Evolutionary conservation across 2,113 vertebrate species (phyloP), one percentile per base, ranked within the genome.

Genomic region (Pagrus major): DNA sequence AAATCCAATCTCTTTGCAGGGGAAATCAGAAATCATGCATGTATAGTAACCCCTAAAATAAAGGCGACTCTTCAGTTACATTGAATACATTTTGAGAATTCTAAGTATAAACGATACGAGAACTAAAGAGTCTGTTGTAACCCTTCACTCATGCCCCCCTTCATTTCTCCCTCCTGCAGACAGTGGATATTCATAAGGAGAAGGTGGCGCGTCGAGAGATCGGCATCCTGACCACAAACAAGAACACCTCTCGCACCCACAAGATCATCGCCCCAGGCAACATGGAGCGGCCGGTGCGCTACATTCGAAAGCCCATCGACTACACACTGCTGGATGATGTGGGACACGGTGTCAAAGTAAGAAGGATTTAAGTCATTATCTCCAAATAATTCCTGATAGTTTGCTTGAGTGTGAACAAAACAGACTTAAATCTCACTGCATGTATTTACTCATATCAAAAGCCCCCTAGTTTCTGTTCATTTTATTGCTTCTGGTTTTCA

Each of bases 241-340:
- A 99, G 93, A 99, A 99, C 95, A 99, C 98, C 35, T 97, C 98
- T 39, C 96, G 98, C 94, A 99, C 97, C 85, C 98, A 99, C 93
- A 99, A 99, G 96, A 99, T 99, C 92, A 99, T 99, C 85, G 98
- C 98, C 39, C 98, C 98, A 1, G 97, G 96, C 44, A 99, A 99
- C 95, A 97, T 99, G 96, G 98, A 99, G 90, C 95, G 98, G 55
- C 98, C 98, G 27, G 98, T 99, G 94, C 96, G 98, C 93, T 99
- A 99, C 94, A 99, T 99, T 92, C 96, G 98, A 89, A 99, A 99
- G 91, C 98, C 98, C 86, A 98, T 99, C 54, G 98, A 99, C 94
- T 99, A 99, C 95, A 99, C 97, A 2, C 97, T 99, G 93, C 95
- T 99, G 95, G 98, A 99, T 91, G 98, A 99, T 84, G 97, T 99